Conservation (phyloP, 2,113 vertebrate genomes). For the Channa maculata region DNA sequence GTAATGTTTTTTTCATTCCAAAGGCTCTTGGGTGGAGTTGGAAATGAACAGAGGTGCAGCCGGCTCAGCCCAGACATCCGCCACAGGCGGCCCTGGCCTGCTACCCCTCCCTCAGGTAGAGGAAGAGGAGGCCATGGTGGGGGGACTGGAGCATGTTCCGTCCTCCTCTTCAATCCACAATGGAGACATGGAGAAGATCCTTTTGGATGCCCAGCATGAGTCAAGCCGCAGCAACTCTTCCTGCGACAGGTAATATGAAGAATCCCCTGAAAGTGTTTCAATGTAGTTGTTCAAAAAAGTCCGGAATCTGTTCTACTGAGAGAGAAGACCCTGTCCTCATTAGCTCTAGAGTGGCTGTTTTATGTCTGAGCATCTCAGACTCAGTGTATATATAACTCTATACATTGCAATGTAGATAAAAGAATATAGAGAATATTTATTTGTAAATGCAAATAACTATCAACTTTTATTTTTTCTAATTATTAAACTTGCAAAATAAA, state of each 20-base stretch:
- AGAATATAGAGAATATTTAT: no score
- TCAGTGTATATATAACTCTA: no score
- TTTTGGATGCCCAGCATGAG: slow-evolving; percentile 97
- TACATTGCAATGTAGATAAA: no score
- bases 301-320: background rate
- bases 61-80: slow-evolving; percentile 41
- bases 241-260: slow-evolving; percentile 89
- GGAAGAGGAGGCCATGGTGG: slow-evolving; percentile 80
- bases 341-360: background rate
- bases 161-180: slow-evolving; percentile 99
- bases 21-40: slow-evolving; percentile 98
- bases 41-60: slow-evolving; percentile 89
- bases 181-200: slow-evolving; percentile 98
- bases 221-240: slow-evolving; percentile 98
- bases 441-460: no score
- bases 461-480: no score
- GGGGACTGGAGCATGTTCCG: slow-evolving; percentile 93
- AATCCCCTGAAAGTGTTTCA: background rate
- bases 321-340: background rate
- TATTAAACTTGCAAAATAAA: no score
- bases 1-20: background rate
- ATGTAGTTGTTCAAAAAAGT: background rate
- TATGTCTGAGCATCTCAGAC: no score
- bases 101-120: slow-evolving; percentile 77
- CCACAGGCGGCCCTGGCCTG: slow-evolving; percentile 52